Evolutionary conservation across 2,888 invertebrate species (phyloP), one percentile per base, ranked within the genome.

Genomic region (Lycocerus yunnanus): DNA sequence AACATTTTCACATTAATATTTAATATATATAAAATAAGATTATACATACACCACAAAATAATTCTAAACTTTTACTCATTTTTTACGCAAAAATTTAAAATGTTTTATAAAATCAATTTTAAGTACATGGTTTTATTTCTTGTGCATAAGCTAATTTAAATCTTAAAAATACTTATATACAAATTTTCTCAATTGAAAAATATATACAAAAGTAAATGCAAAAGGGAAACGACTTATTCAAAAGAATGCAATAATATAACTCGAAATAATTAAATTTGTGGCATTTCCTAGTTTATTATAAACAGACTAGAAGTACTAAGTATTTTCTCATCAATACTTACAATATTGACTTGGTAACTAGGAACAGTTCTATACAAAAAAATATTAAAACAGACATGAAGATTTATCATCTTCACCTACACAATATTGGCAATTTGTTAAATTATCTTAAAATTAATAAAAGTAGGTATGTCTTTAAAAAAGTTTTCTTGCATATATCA

Each of bases 311-410:
- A 73, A 66, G 66, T 66, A 68, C 65, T 71, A 68, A 72, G 69
- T 69, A 66, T 69, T 73, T 66, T 69, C 66, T 27, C 69, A 69
- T 66, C 43, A 66, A 73, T 70, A 74, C 72, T 72, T 72, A 68
- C 24, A 69, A 20, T 70, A 73, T 73, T 73, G 66, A 66, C 67
- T 74, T 65, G 74, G 74, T 74, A 74, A 74, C 74, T 74, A 74
- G 70, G 68, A 59, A 74, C 73, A 66, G 73, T 66, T 70, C 63
- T 67, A 68, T 27, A 66, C 59, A 74, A 74, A 60, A 72, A 74
- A 65, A 69, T 74, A 71, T 61, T 73, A 69, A 60, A 68, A 66
- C n/a, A 43, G 43, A 43, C 43, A 43, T 67, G 68, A 68, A 71
- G 63, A 74, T 71, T 74, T 66, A 59, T 70, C 71, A 68, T 74